Base-by-base conservation (phyloP, 2,113 vertebrate genomes). In the Hepsetus odoe region DNA sequence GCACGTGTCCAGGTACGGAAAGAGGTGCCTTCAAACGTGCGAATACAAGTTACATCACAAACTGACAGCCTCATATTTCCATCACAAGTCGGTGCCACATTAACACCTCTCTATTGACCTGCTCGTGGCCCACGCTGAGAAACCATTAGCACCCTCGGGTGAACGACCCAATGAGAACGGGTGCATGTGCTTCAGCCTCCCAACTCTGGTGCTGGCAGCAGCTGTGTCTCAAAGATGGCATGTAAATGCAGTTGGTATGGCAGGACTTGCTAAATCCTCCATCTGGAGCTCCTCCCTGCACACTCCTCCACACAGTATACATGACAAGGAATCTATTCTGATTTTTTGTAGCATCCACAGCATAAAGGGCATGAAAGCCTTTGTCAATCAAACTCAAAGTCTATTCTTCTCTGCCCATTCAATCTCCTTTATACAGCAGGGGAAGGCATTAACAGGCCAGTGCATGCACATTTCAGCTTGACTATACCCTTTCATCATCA, bases 281-380 rank as follows among this genome's bases (percentile, higher is more conserved):
- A 58, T 76, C 74, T 69, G 75, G 28, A 59, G 51, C 51, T 38
- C 55, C 75, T 44, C 16, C 38, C 53, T 30, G 2, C 32, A 72
- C 58, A 58, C 2, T 44, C 2, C 1, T 44, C n/a, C 14, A 16
- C n/a, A 72, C 28, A 62, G 30, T 59, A 30, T 30, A 14, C 49
- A 51, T n/a, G n/a, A n/a, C n/a, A n/a, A n/a, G n/a, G n/a, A n/a
- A n/a, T n/a, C n/a, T n/a, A n/a, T n/a, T n/a, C n/a, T n/a, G n/a
- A n/a, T n/a, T n/a, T n/a, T n/a, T 16, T 51, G n/a, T 6, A 51
- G 49, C 49, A 44, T 44, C 9, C 42, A 44, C 42, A 2, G 42
- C 42, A 2, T 44, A 14, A 8, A 44, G 35, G 8, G 35, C n/a
- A n/a, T n/a, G n/a, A n/a, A n/a, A n/a, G n/a, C n/a, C n/a, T n/a